A percentile compares a stretch with the other conserved stretches of the same genome.
phyloP scores from a whole-genome alignment of 1,140 invertebrate genomes.

The Drosophila azteca region DNA sequence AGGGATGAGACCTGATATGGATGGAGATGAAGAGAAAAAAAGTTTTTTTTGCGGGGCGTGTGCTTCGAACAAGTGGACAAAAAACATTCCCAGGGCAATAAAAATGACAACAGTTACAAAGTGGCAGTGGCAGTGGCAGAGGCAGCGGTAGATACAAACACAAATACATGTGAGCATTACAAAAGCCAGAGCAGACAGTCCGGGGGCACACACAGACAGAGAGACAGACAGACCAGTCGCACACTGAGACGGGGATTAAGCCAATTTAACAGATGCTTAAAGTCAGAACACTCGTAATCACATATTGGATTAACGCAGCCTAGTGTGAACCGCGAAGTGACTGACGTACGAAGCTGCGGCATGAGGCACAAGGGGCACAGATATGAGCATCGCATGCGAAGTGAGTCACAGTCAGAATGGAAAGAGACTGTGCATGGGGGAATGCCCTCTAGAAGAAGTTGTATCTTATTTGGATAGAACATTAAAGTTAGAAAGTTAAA shows the following conservation, averaged over 20 bases:
- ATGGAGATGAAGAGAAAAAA: constrained; percentile 22
- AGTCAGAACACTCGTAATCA: constrained; percentile 68
- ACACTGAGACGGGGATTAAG: constrained; percentile 40
- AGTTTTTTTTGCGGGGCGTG: constrained; percentile 59
- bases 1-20: constrained; percentile 14
- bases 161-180: constrained; percentile 31
- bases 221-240: constrained; percentile 4
- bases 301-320: constrained; percentile 66
- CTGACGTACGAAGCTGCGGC: neutral
- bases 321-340: constrained; percentile 44
- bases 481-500: too few species aligned
- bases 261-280: constrained; percentile 50
- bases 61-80: constrained; percentile 63
- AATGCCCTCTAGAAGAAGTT: constrained; percentile 34
- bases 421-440: too few species aligned
- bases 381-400: constrained; percentile 10
- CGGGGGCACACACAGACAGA: constrained; percentile 16
- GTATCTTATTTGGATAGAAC: too few species aligned
- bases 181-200: constrained; percentile 46
- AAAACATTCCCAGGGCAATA: constrained; percentile 82
- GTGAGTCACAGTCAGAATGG: constrained; percentile 33
- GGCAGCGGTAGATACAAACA: constrained; percentile 42
- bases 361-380: constrained; percentile 10
- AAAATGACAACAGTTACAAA: constrained; percentile 83
- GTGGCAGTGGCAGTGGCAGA: constrained; percentile 59